Percentiles rank a stretch among this genome's conserved stretches.
Evolutionary conservation across 2,113 vertebrate species (phyloP).

Genomic region (Indri indri): DNA sequence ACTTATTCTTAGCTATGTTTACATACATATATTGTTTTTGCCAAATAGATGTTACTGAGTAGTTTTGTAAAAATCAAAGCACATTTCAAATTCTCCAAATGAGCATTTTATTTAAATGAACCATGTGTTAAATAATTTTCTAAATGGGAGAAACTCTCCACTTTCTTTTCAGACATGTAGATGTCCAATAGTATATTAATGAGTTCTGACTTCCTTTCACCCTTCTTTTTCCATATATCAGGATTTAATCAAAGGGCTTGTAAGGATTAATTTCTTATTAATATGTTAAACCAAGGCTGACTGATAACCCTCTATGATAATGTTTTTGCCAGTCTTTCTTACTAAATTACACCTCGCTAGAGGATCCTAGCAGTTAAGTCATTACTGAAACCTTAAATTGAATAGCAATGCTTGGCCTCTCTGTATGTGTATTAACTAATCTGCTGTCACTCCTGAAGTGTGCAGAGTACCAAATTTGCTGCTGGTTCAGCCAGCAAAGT

Average conservation of each 20-base stretch:
- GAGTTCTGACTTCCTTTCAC: constrained; percentile 20
- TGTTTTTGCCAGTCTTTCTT: neutral
- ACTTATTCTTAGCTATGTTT: constrained; percentile 22
- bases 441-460: neutral
- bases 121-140: constrained; percentile 28
- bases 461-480: neutral
- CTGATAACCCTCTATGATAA: neutral
- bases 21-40: neutral
- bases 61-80: constrained; percentile 34
- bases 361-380: neutral
- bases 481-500: neutral
- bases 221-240: constrained; percentile 32
- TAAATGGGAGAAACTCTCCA: neutral
- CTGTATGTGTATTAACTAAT: neutral
- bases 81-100: neutral
- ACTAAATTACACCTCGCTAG: neutral
- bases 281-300: constrained; percentile 5
- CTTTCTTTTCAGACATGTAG: constrained; percentile 12
- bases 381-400: neutral
- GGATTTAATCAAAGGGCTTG: constrained; percentile 32
- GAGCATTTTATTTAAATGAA: constrained; percentile 35
- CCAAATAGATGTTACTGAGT: neutral
- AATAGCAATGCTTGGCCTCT: neutral
- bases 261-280: constrained; percentile 27
- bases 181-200: neutral